Evolutionary conservation across 2,113 vertebrate genomes (phyloP).

Genomic region (cattle (Bos taurus)): ARS-UCD2.0 NC_037334.1:19577501-19578000

Average conservation of each 20-base stretch:
- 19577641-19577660: constrained; percentile 97
- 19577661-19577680: constrained; percentile 96
- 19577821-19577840: background rate
- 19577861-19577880: background rate
- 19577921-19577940: background rate
- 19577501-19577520: rapidly evolving
- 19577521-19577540: background rate
- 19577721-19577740: background rate
- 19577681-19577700: background rate
- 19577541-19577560: constrained; percentile 83
- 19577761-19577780: background rate
- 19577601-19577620: constrained; percentile 96
- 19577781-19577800: background rate
- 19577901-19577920: background rate
- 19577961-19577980: background rate
- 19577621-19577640: constrained; percentile 91
- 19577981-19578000: rapidly evolving
- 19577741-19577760: too few species aligned
- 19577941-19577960: background rate
- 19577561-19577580: constrained; percentile 96
- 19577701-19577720: background rate
- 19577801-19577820: background rate
- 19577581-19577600: constrained; percentile 98
- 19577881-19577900: background rate
- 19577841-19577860: background rate